Evolutionary conservation across 2,113 vertebrate species (phyloP).

Genomic region (Anser brachyrhynchus): DNA sequence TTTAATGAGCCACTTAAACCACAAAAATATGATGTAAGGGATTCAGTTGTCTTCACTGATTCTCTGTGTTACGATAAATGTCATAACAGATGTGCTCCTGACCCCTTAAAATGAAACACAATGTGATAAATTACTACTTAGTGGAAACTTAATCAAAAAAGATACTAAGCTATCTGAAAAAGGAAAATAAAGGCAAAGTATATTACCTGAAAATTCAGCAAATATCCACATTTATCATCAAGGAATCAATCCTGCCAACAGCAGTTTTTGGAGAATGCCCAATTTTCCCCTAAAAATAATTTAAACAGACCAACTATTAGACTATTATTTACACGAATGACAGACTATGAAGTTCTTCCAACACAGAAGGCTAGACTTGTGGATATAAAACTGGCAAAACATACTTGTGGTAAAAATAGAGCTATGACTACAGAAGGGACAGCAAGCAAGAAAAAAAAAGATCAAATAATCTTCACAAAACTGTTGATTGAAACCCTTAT

Average conservation of each 20-base stretch:
- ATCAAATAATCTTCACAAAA: background rate
- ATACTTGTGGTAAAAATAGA: slow-evolving; percentile 6
- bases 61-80: background rate
- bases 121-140: slow-evolving; percentile 6
- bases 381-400: slow-evolving; percentile 15
- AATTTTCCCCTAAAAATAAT: background rate
- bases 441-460: background rate
- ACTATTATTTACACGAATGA: background rate
- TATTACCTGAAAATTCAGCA: slow-evolving; percentile 9
- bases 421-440: background rate
- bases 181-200: background rate
- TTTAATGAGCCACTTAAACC: slow-evolving; percentile 5
- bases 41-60: slow-evolving; percentile 1
- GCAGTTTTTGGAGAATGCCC: background rate
- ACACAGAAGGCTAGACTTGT: background rate
- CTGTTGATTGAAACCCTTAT: background rate
- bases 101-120: background rate
- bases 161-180: background rate
- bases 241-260: background rate
- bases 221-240: background rate
- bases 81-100: background rate
- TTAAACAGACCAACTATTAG: slow-evolving; percentile 8
- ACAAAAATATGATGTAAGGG: background rate
- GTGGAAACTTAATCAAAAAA: background rate
- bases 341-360: slow-evolving; percentile 26